Evolutionary conservation across 2,888 invertebrate species (phyloP), one percentile per base, ranked within the genome.

Genomic region (Meta bourneti): DNA sequence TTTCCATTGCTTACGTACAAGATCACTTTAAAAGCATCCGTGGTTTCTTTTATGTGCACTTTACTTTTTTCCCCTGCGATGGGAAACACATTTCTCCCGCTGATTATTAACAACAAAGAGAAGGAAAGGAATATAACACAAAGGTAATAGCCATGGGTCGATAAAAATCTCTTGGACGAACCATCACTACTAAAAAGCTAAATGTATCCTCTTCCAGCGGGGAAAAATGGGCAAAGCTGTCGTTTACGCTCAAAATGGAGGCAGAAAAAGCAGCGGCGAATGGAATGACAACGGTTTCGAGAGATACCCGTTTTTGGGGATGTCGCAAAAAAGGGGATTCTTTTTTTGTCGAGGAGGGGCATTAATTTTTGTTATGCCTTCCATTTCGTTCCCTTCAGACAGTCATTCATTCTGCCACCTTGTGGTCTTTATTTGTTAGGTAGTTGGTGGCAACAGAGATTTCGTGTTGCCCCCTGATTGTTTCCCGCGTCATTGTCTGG

Each of bases 291-390:
- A 61, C 20, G 52, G 51, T 52, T 69, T 74, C 52, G 34, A 34
- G 83, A 52, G 20, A 78, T 81, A 88, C 49, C 88, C 49, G 34
- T 34, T 0, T 13, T 13, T 7, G 52, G 20, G 20, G 20, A 13
- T 7, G 7, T 13, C 8, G 34, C 1, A 1, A 51, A 51, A 54
- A 20, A 69, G 51, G 49, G 16, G 19, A n/a, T 19, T 51, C 54
- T 54, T 78, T 61, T 75, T 78, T n/a, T 75, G 81, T n/a, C 88
- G 81, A 81, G 74, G 51, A 16, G 75, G 74, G 81, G 81, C 88
- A 88, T 88, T 88, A 88, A 88, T 81, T 88, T 88, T 88, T 88
- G 81, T 88, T 88, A 51, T 79, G 72, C 34, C 71, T 79, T 54
- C 74, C 54, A 34, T 75, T 82, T 82, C 19, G 72, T 34, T 34